Evolutionary conservation across 2,888 invertebrate species (phyloP), one percentile per base, ranked within the genome.

Genomic region (Cryptops parisi): DNA sequence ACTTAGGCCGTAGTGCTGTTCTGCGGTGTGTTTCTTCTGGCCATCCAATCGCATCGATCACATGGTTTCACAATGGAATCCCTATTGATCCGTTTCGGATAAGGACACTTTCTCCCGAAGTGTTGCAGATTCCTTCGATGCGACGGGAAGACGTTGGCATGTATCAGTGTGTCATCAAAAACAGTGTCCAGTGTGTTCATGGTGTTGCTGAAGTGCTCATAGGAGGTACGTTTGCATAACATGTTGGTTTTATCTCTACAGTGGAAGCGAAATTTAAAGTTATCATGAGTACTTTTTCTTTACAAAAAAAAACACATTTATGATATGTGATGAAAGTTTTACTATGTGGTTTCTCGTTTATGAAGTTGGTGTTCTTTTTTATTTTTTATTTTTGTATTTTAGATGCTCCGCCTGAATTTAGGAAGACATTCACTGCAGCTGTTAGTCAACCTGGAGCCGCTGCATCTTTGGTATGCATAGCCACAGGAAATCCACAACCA

Each of bases 11-110:
- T 63, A 84, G 90, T 2, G 93, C 93, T 2, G 80, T 83, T 0
- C 87, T 93, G 15, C 85, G 87, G 67, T 69, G 69, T 59, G 59
- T 64, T 19, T 60, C 64, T 3, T 58, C 53, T 21, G 68, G 69
- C 25, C 60, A 90, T 67, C 93, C 93, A 9, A 84, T 93, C 54
- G 87, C 87, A 67, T 85, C 85, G 1, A 78, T 93, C 58, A 82
- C 81, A 53, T 94, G 94, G 94, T 74, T 88, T 58, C 91, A 91
- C 70, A 89, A 94, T 68, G 90, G 91, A 60, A 83, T 84, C 69
- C 80, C 81, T 55, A 77, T 94, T 44, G 51, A 47, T 33, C 68
- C 75, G 51, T 77, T 74, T 61, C 77, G 76, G 60, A 50, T 53
- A 12, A 5, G 45, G 4, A 26, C 2, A 12, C 9, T 27, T 22